Base-by-base conservation (phyloP, 2,113 vertebrate species). In the Laticauda laticaudata region DNA sequence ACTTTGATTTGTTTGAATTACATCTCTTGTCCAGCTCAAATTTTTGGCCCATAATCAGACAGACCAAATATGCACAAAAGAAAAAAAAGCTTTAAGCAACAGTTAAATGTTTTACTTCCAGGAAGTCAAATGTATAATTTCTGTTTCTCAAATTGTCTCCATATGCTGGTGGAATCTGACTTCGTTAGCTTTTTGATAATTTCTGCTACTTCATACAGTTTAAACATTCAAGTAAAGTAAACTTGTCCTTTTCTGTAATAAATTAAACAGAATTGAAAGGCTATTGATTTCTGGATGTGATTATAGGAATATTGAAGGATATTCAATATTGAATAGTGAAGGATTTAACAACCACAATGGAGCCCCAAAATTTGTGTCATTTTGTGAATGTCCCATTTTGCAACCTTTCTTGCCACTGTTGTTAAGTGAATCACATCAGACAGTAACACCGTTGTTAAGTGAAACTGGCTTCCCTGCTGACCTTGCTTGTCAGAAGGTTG, bases 81-180 rank as follows among this genome's bases (percentile, higher is more conserved):
- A 29, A 14, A 39, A 29, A 88, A 64, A 89, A 59, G 69, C 64
- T 94, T 86, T 75, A 86, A 90, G 57, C 29, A 69, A 54, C 12
- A 9, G 7, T 59, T 92, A 51, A 24, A 5, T 15, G 14, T 53
- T 93, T 26, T 88, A 87, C 57, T 92, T 91, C 85, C 75, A 55
- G 2, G 88, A 88, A 92, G 45, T 57, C 88, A 81, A 18, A 0
- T 24, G 43, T 26, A 24, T 87, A 61, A 92, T 91, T 91, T 54
- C 94, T 88, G 48, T 92, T 95, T 95, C 94, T 75, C 91, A 92
- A 90, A 91, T 21, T 48, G 93, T 5, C 85, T 91, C 48, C 81
- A 88, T 3, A 1, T 94, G 48, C 85, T 89, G 93, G 29, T 81
- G 59, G 61, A 92, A 7, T 86, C 93, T 91, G 64, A 57, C 90